Conservation (phyloP, 2,113 vertebrate genomes). For the Mola mola region DNA sequence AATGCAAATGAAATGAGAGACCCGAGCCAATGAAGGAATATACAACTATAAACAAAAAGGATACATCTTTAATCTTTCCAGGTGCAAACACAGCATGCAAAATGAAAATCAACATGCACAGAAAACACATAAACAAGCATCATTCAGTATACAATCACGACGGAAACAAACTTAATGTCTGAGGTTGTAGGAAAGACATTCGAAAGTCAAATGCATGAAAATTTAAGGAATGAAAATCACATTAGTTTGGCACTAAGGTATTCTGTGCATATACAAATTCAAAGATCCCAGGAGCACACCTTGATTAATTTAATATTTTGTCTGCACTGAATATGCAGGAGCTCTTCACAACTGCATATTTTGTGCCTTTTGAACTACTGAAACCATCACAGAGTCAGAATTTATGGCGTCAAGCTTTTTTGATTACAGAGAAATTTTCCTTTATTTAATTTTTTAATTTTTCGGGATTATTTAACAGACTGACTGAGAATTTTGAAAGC, state of each 20-base stretch:
- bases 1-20: conserved; percentile 4
- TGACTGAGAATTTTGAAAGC: too few relatives aligned
- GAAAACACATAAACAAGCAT: conserved; percentile 1
- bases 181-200: too few relatives aligned
- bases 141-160: conserved; percentile 5
- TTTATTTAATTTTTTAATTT: conserved; percentile 17
- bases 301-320: too few relatives aligned
- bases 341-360: conserved; percentile 7
- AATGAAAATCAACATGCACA: conserved; percentile 35
- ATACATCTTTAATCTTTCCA: conserved; percentile 52
- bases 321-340: neutral
- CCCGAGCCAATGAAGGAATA: conserved; percentile 19
- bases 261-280: too few relatives aligned
- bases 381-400: too few relatives aligned
- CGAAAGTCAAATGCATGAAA: too few relatives aligned
- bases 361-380: conserved; percentile 14
- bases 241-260: too few relatives aligned
- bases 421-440: neutral
- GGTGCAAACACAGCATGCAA: conserved; percentile 54
- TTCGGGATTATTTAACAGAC: too few relatives aligned
- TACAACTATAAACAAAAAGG: neutral
- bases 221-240: too few relatives aligned
- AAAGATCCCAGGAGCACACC: neutral
- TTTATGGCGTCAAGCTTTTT: too few relatives aligned
- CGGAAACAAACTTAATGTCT: neutral